A percentile compares a stretch with the other conserved stretches of the same genome.
Conservation (phyloP, 1,140 invertebrate genomes). For the Hydropsyche tenuis region DNA sequence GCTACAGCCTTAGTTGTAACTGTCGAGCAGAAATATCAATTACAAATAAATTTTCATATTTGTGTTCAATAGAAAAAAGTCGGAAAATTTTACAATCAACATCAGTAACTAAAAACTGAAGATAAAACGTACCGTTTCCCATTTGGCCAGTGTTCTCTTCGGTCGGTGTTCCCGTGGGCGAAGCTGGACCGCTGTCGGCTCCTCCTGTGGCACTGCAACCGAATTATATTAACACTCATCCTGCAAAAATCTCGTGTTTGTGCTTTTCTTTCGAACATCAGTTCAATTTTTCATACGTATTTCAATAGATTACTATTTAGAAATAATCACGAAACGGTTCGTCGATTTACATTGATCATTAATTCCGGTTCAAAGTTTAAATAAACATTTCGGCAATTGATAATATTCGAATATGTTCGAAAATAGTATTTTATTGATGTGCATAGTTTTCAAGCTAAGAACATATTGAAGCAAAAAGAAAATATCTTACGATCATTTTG, state of each 20-base stretch:
- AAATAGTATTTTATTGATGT: too few species aligned
- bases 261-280: too few species aligned
- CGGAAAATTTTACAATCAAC: too few species aligned
- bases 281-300: not conserved
- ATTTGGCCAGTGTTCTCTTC: conserved; percentile 81
- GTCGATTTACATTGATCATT: too few species aligned
- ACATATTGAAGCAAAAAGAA: too few species aligned
- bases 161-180: conserved; percentile 75
- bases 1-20: conserved; percentile 91
- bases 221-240: conserved; percentile 24
- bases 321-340: too few species aligned
- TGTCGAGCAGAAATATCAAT: conserved; percentile 52
- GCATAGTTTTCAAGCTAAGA: too few species aligned
- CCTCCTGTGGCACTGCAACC: conserved; percentile 80
- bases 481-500: too few species aligned
- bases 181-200: conserved; percentile 80
- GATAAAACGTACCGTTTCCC: conserved; percentile 79
- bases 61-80: not conserved
- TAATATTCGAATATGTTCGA: too few species aligned
- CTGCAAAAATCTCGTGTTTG: not conserved
- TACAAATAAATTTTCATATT: not conserved
- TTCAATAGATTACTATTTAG: not conserved
- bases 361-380: too few species aligned
- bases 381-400: too few species aligned
- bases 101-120: too few species aligned